A percentile compares a stretch with the other conserved stretches of the same genome.
These are phyloP conservation scores for Theonella swinhoei DNA, from an alignment of 37 sponge, comb jelly and placozoan genomes.

Conservation along the genomic window DNA sequence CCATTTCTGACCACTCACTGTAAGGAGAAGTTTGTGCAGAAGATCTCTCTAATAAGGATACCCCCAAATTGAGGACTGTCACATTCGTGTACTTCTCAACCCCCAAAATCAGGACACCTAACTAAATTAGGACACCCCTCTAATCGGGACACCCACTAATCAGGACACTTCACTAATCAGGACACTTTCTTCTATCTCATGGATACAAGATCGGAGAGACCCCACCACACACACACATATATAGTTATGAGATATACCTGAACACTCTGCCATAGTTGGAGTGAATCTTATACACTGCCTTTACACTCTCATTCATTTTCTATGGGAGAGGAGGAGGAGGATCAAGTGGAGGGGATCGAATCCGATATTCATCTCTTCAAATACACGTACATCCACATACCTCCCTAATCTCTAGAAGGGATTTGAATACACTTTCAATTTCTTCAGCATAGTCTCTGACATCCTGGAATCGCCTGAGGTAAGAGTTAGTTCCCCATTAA, in stretches of 20 bases:
- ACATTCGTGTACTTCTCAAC: too few species aligned
- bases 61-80: too few species aligned
- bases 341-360: background rate
- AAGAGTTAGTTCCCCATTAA: too few species aligned
- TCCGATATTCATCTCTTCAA: background rate
- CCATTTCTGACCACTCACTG: slow-evolving; percentile 62
- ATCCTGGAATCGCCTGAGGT: slow-evolving; percentile 66
- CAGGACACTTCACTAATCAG: too few species aligned
- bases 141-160: too few species aligned
- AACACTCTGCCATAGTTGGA: slow-evolving; percentile 64
- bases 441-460: slow-evolving; percentile 61
- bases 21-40: too few species aligned
- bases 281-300: slow-evolving; percentile 62
- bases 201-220: too few species aligned
- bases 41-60: too few species aligned
- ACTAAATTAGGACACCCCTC: too few species aligned
- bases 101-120: too few species aligned
- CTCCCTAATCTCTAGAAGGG: slow-evolving; percentile 62
- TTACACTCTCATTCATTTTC: slow-evolving; percentile 47
- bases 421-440: slow-evolving; percentile 45
- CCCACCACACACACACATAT: slow-evolving; percentile 1
- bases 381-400: slow-evolving; percentile 22
- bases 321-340: background rate
- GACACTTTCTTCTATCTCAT: too few species aligned
- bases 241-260: slow-evolving; percentile 15